Percentiles rank a stretch among this genome's conserved stretches.
Conservation (phyloP, 35 echinoderm and acorn worm species). For the Acanthaster planci region DNA sequence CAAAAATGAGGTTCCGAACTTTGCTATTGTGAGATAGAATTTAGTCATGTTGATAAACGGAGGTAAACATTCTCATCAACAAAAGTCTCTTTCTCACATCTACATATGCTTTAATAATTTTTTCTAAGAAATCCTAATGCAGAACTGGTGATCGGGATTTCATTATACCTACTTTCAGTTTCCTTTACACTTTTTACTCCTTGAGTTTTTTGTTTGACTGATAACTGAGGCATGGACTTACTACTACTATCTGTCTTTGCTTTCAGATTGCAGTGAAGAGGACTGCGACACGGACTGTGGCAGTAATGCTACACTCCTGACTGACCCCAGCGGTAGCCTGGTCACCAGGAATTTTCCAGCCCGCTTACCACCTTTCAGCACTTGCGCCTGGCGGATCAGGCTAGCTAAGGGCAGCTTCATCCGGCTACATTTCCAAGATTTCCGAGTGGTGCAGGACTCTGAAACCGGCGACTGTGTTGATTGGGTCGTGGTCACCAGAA, state of each 20-base stretch:
- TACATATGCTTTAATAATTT: no score
- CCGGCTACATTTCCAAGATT: constrained; percentile 39
- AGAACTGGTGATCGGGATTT: no score
- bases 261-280: constrained; percentile 58
- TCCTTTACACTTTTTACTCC: no score
- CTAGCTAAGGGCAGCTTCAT: constrained; percentile 44
- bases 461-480: constrained; percentile 38
- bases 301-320: constrained; percentile 20
- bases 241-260: background rate
- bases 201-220: no score
- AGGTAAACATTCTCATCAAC: no score
- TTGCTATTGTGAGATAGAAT: no score
- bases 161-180: no score
- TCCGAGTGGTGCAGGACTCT: constrained; percentile 22
- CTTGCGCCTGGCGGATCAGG: constrained; percentile 53
- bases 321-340: constrained; percentile 14
- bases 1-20: no score
- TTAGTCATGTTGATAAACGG: no score
- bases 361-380: constrained; percentile 61
- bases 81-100: no score
- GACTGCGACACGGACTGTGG: constrained; percentile 54
- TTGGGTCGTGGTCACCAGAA: constrained; percentile 5
- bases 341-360: constrained; percentile 56
- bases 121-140: no score
- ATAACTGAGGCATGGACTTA: background rate